Base-by-base conservation (phyloP, 2,797 vertebrate genomes). In the Hirundo rustica region DNA sequence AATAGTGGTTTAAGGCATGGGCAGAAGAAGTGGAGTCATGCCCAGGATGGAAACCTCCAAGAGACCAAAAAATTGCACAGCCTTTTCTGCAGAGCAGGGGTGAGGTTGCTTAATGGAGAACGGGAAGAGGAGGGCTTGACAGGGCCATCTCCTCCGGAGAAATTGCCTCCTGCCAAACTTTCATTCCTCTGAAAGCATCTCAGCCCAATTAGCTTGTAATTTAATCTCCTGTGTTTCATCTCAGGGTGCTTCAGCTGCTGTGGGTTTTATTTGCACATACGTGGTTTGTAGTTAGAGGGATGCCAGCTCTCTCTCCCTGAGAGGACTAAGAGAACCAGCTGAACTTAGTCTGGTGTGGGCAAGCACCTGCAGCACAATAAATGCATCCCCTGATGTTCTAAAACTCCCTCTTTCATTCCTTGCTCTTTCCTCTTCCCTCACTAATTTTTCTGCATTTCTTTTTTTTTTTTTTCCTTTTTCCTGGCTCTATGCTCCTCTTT, bases 211-310 rank as follows among this genome's bases (percentile, higher is more conserved):
- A 89, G 20, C 22, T 40, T 66, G 81, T 80, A 87, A 87, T 89
- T 89, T 87, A 87, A 92, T 57, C 88, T 89, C 67, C 71, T 61
- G 23, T 80, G 32, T 77, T 89, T 91, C 84, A 85, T 87, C 61
- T 61, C 55, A 51, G 81, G 40, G n/a, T 74, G 54, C 68, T 91
- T 82, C 67, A 57, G 81, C 67, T 88, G 71, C 80, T 79, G 61
- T 38, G 60, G 77, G 71, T n/a, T 93, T 87, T 87, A 68, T 73
- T 89, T 87, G 84, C 77, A 82, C n/a, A 36, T 29, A 67, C 0
- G 0, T 80, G 30, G 64, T 77, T 73, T 91, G 45, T 25, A 76
- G 64, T 74, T 74, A 90, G 36, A 77, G 38, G 27, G 36, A 68
- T 82, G 57, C 25, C 11, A 11, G 55, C 60, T 79, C 73, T 80